A percentile compares a stretch with the other conserved stretches of the same genome.
These are phyloP conservation scores for Scolopax bukidnonensis DNA, from an alignment of 2,797 vertebrate genomes.

Conservation along the genomic window DNA sequence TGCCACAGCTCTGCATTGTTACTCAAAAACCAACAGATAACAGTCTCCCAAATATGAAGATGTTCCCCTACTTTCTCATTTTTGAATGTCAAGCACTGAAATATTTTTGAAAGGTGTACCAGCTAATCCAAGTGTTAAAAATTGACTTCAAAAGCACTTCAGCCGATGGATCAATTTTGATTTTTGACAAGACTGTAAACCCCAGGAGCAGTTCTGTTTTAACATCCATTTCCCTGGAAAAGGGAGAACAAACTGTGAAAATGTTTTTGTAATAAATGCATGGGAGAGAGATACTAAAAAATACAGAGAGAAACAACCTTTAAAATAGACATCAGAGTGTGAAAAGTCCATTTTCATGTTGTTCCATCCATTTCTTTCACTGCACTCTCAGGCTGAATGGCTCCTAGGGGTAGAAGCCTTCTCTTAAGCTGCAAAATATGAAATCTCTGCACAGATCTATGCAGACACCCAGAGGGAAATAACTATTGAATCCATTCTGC, in stretches of 20 bases:
- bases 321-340: neutral
- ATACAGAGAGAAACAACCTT: neutral
- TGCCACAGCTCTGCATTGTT: neutral
- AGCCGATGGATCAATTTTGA: neutral
- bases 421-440: neutral
- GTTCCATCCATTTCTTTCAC: neutral
- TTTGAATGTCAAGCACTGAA: neutral
- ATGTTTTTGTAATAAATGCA: neutral
- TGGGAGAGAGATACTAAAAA: neutral
- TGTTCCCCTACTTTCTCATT: neutral
- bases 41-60: neutral
- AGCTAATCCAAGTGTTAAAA: neutral
- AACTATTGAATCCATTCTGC: neutral
- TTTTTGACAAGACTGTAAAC: neutral
- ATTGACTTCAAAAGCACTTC: neutral
- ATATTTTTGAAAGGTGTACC: neutral
- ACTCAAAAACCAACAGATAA: neutral
- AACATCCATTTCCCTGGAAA: neutral
- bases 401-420: neutral
- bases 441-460: neutral
- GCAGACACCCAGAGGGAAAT: constrained; percentile 14
- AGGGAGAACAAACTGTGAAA: neutral
- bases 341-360: neutral
- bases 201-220: neutral
- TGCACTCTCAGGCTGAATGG: neutral